Conservation (phyloP, 2,797 vertebrate species). For the Tarsius wallacei region DNA sequence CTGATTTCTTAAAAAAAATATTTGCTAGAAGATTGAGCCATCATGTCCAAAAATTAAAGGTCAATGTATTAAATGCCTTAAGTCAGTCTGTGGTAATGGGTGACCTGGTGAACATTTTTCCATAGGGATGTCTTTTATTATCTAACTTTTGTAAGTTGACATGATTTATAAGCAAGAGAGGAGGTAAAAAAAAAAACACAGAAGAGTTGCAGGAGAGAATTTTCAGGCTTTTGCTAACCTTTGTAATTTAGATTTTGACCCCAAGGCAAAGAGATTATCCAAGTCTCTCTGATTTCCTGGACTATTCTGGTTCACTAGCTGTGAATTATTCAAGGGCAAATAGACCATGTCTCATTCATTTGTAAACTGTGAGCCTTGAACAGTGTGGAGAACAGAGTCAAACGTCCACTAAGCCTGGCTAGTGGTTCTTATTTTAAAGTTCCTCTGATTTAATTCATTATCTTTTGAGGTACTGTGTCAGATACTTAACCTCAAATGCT, state of each 20-base stretch:
- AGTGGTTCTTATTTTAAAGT: neutral
- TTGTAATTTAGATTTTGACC: slow-evolving; percentile 12
- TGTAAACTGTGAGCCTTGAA: neutral
- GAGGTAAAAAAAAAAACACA: neutral
- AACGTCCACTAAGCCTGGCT: neutral
- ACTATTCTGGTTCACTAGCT: neutral
- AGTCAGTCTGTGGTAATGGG: neutral
- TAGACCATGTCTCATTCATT: neutral
- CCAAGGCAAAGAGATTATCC: neutral
- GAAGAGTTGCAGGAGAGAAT: neutral
- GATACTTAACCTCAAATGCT: slow-evolving; percentile 59
- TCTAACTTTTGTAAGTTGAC: neutral
- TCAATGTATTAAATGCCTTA: neutral
- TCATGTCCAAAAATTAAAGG: slow-evolving; percentile 13
- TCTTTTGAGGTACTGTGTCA: neutral
- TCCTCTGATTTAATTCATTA: slow-evolving; percentile 56
- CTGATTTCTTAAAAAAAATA: slow-evolving; percentile 41
- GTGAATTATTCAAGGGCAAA: slow-evolving; percentile 2
- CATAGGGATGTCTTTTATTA: neutral
- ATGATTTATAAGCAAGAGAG: neutral
- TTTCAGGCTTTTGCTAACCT: neutral
- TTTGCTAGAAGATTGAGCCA: neutral
- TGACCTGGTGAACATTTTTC: neutral
- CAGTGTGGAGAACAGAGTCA: neutral
- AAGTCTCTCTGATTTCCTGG: neutral